Conservation (phyloP, 1,140 invertebrate genomes). For the Cotesia glomerata region DNA sequence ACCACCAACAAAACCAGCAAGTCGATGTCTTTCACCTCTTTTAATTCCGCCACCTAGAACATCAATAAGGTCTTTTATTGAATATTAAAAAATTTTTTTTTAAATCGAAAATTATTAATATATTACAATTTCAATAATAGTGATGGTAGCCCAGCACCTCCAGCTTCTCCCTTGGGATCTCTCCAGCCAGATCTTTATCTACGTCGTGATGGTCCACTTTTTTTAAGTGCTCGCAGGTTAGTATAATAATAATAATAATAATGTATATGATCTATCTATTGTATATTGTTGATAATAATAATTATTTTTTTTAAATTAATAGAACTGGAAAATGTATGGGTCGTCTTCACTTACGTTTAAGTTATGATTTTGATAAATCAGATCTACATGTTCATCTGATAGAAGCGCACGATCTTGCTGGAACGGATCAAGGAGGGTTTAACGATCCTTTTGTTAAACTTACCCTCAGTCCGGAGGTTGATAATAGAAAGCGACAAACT, state of each 20-base stretch:
- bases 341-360: conserved; percentile 81
- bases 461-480: conserved; percentile 78
- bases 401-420: conserved; percentile 80
- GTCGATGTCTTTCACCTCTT: conserved; percentile 73
- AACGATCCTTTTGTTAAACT: conserved; percentile 86
- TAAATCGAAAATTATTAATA: background rate
- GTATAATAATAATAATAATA: background rate
- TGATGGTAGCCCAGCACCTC: conserved; percentile 56
- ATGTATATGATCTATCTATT: conserved; percentile 1
- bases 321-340: conserved; percentile 71
- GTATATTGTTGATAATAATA: background rate
- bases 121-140: conserved; percentile 30
- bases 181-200: conserved; percentile 86
- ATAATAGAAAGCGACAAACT: conserved; percentile 82
- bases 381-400: conserved; percentile 88
- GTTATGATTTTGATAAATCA: conserved; percentile 88
- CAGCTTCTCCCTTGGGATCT: conserved; percentile 79
- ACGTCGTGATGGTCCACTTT: conserved; percentile 74
- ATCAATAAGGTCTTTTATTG: conserved; percentile 51
- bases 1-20: conserved; percentile 47
- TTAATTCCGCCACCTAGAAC: conserved; percentile 71
- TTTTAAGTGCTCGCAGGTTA: conserved; percentile 67
- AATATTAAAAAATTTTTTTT: background rate
- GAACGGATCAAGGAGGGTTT: conserved; percentile 82
- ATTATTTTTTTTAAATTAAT: conserved; percentile 3